Conservation (phyloP, 2,888 invertebrate species). For the Antheraea yamamai region DNA sequence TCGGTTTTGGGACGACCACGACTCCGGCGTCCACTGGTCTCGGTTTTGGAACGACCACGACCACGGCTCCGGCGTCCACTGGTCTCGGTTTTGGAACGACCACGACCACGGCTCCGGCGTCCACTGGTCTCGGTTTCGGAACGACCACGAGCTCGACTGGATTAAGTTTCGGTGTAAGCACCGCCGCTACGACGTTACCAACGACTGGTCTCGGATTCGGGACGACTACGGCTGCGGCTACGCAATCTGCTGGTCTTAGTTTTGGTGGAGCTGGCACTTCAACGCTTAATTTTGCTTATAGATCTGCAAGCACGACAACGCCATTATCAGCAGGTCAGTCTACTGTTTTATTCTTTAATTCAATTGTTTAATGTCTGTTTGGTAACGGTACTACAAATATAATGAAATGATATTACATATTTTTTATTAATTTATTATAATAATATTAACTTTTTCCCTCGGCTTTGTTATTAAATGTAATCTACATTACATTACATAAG, state of each 20-base stretch:
- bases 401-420: too few species aligned
- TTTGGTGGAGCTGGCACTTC: constrained; percentile 25
- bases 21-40: constrained; percentile 27
- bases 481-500: too few species aligned
- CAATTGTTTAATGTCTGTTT: too few species aligned
- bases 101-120: constrained; percentile 24
- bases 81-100: constrained; percentile 33
- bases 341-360: neutral
- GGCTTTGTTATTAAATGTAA: too few species aligned
- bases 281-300: constrained; percentile 27
- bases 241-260: constrained; percentile 31
- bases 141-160: constrained; percentile 29
- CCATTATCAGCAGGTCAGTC: constrained; percentile 42
- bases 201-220: constrained; percentile 38
- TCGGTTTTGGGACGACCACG: constrained; percentile 24
- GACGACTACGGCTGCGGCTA: constrained; percentile 27
- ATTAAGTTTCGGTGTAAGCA: constrained; percentile 26
- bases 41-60: constrained; percentile 22
- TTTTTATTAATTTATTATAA: too few species aligned
- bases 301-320: constrained; percentile 31
- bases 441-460: too few species aligned
- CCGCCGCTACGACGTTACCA: constrained; percentile 20
- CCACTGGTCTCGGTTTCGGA: constrained; percentile 30
- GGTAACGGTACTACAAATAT: too few species aligned
- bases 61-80: constrained; percentile 23